Percentiles rank a stretch among this genome's conserved stretches.
These are phyloP conservation scores for Sapajus apella DNA, from an alignment of 2,113 vertebrate species.

Conservation along the genomic window DNA sequence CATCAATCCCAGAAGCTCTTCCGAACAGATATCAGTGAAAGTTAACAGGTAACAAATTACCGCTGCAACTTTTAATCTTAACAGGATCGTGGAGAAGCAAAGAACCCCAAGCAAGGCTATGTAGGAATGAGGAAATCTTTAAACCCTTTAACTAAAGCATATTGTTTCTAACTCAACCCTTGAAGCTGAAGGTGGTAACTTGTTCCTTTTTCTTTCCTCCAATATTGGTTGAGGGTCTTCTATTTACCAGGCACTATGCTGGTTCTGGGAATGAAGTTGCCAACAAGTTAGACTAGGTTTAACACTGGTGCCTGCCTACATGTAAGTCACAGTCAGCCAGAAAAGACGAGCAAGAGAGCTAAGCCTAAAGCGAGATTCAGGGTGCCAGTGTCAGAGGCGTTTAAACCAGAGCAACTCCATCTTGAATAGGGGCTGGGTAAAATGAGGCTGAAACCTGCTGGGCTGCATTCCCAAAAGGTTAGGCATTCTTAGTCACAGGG, in stretches of 20 bases:
- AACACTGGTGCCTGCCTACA: neutral
- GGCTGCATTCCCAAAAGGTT: no score
- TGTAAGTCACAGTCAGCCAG: neutral
- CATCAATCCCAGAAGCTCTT: conserved; percentile 9
- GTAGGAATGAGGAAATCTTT: neutral
- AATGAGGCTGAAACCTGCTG: no score
- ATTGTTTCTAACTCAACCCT: neutral
- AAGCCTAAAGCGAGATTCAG: neutral
- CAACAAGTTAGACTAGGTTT: neutral
- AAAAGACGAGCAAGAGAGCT: neutral
- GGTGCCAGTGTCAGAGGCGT: neutral
- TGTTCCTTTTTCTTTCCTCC: neutral
- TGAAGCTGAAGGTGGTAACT: neutral
- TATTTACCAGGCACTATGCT: neutral
- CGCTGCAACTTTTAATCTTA: neutral
- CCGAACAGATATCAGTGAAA: conserved; percentile 17
- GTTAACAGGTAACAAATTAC: neutral
- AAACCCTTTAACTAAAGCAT: neutral
- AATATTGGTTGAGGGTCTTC: neutral
- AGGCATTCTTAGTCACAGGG: no score
- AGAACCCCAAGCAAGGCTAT: neutral
- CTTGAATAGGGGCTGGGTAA: no score
- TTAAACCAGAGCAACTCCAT: no score
- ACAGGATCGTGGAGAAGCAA: neutral
- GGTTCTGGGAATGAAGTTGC: neutral